Evolutionary conservation across 2,113 vertebrate genomes (phyloP).

Genomic region (Labrus mixtus): DNA sequence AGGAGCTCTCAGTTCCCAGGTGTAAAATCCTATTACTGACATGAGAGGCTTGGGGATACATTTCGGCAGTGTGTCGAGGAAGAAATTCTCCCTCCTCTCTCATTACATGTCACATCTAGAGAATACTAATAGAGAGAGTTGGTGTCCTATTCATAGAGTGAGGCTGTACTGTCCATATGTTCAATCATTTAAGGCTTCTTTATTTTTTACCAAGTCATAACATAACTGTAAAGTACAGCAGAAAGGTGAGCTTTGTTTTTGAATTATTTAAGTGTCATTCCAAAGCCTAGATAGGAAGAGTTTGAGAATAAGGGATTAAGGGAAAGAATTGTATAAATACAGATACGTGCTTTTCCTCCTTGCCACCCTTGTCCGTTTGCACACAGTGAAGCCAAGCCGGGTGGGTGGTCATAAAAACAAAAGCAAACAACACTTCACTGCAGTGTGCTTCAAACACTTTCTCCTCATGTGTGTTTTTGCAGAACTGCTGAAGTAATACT

Average conservation of each 20-base stretch:
- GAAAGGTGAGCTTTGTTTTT: slow-evolving; percentile 20
- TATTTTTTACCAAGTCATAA: too few relatives aligned
- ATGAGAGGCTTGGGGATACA: slow-evolving; percentile 53
- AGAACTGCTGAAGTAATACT: slow-evolving; percentile 20
- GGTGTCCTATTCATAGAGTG: slow-evolving; percentile 23
- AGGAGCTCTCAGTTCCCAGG: slow-evolving; percentile 69
- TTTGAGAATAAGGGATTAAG: slow-evolving; percentile 41
- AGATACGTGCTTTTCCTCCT: slow-evolving; percentile 46
- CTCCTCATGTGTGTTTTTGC: background rate
- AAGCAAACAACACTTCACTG: slow-evolving; percentile 1
- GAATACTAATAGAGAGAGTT: slow-evolving; percentile 48
- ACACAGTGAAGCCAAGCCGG: slow-evolving; percentile 3
- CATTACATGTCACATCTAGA: slow-evolving; percentile 38
- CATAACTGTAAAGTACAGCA: too few relatives aligned
- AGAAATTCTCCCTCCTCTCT: slow-evolving; percentile 46
- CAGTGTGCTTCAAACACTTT: slow-evolving; percentile 17
- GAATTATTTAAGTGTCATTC: slow-evolving; percentile 21
- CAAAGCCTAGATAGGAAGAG: slow-evolving; percentile 8
- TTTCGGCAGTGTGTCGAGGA: slow-evolving; percentile 58
- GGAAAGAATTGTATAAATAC: slow-evolving; percentile 11
- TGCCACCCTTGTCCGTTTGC: slow-evolving; percentile 21
- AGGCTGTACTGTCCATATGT: slow-evolving; percentile 1
- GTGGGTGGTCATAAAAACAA: slow-evolving; percentile 42
- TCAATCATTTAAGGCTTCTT: background rate
- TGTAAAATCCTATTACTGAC: slow-evolving; percentile 77